Percentiles rank a stretch among this genome's conserved stretches.
These are phyloP conservation scores for Ectropis grisescens DNA, from an alignment of 1,140 invertebrate genomes.

Conservation along the genomic window DNA sequence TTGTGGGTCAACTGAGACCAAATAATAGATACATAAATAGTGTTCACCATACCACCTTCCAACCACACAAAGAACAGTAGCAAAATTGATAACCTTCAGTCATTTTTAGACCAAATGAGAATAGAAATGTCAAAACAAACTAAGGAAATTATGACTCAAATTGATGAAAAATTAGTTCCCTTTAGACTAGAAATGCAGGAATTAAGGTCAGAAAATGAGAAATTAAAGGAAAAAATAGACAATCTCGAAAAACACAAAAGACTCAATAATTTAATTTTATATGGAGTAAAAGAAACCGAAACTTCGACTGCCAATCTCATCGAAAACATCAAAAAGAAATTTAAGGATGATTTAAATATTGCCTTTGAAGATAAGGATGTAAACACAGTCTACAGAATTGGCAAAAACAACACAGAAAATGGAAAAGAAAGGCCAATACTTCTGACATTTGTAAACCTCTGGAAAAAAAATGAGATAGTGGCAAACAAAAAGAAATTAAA, in stretches of 20 bases:
- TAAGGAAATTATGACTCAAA: slow-evolving; percentile 9
- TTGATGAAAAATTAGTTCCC: slow-evolving; percentile 18
- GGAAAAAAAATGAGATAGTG: slow-evolving; percentile 16
- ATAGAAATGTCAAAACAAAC: slow-evolving; percentile 20
- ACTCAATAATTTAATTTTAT: slow-evolving; percentile 18
- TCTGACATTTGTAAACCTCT: slow-evolving; percentile 10
- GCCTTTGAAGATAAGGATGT: slow-evolving; percentile 8
- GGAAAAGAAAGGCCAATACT: slow-evolving; percentile 15
- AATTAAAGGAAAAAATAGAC: slow-evolving; percentile 12
- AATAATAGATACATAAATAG: too few species aligned
- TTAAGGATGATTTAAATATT: slow-evolving; percentile 14
- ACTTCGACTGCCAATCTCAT: slow-evolving; percentile 7
- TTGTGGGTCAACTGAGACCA: too few species aligned
- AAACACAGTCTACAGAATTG: slow-evolving; percentile 10
- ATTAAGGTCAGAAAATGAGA: slow-evolving; percentile 11
- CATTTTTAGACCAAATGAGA: slow-evolving; percentile 17
- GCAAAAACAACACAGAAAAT: slow-evolving; percentile 8
- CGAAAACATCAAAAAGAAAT: slow-evolving; percentile 7
- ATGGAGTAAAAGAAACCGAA: slow-evolving; percentile 17
- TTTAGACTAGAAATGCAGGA: slow-evolving; percentile 8
- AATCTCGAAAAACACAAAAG: slow-evolving; percentile 10
- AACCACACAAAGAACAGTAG: too few species aligned
- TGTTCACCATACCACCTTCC: too few species aligned
- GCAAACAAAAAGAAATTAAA: slow-evolving; percentile 15
- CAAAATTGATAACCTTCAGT: slow-evolving; percentile 42